These are phyloP conservation scores for Trichogramma pretiosum DNA, from an alignment of 1,140 invertebrate genomes.

Conservation along the genomic window DNA sequence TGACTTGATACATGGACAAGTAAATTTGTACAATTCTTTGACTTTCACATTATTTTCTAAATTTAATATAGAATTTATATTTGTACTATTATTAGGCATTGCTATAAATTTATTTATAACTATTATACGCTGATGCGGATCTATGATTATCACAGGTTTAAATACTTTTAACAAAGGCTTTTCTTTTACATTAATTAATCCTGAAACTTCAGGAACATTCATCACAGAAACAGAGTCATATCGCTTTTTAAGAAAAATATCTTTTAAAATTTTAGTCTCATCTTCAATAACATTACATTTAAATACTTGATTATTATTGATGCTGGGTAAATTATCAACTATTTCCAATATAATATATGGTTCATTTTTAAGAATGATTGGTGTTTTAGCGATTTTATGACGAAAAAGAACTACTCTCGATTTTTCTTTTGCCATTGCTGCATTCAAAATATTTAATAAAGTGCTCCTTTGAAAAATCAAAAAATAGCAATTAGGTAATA, in stretches of 20 bases:
- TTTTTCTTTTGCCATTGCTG: constrained; percentile 26
- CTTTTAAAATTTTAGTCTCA: constrained; percentile 23
- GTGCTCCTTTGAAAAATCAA: constrained; percentile 31
- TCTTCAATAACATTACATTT: constrained; percentile 29
- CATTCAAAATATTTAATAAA: constrained; percentile 27
- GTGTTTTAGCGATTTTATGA: constrained; percentile 25
- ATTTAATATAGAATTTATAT: background rate
- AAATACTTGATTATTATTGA: constrained; percentile 28
- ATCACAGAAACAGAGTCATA: constrained; percentile 25
- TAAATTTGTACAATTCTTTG: constrained; percentile 21
- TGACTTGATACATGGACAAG: constrained; percentile 32
- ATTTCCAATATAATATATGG: constrained; percentile 21
- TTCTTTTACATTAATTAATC: constrained; percentile 22
- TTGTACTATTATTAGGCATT: background rate
- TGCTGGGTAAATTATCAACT: constrained; percentile 22
- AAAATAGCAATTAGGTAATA: constrained; percentile 1
- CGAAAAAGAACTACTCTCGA: constrained; percentile 34
- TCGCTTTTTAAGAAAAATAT: background rate
- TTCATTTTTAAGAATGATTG: constrained; percentile 17
- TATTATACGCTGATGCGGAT: constrained; percentile 22
- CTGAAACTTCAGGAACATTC: constrained; percentile 32
- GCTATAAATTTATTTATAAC: constrained; percentile 30
- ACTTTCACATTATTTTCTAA: too few species aligned
- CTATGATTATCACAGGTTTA: constrained; percentile 33
- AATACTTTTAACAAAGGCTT: constrained; percentile 32